phyloP scores from a whole-genome alignment of 2,797 vertebrate genomes.

The Gastrophryne carolinensis region DNA sequence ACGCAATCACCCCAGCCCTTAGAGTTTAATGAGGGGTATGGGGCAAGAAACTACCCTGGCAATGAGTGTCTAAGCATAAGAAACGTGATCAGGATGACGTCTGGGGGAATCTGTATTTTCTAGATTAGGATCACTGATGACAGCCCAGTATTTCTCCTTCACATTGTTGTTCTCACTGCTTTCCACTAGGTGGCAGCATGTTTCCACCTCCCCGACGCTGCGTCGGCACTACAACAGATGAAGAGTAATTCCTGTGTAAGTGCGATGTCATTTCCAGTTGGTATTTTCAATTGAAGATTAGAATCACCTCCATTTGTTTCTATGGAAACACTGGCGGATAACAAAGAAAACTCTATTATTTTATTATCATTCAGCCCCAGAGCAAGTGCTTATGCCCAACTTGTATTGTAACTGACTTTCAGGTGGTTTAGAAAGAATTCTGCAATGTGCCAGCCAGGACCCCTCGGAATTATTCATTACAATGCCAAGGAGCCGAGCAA shows the following conservation, averaged over 20 bases:
- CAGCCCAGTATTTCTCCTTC: too few relatives aligned
- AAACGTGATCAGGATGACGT: too few relatives aligned
- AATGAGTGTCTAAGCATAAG: too few relatives aligned
- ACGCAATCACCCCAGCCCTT: too few relatives aligned
- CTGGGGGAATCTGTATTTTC: too few relatives aligned
- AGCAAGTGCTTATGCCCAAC: conserved; percentile 17
- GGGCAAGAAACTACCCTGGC: too few relatives aligned
- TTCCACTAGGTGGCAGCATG: conserved; percentile 32
- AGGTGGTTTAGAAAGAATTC: background rate
- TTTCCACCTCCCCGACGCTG: background rate
- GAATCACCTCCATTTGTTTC: conserved; percentile 55
- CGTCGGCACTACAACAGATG: background rate
- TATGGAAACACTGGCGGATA: conserved; percentile 52
- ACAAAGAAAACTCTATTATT: conserved; percentile 48
- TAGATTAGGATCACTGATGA: too few relatives aligned
- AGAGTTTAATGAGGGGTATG: too few relatives aligned
- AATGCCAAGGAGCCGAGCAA: too few relatives aligned
- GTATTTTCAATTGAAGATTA: conserved; percentile 52
- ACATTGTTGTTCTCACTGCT: background rate
- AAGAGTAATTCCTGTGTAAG: conserved; percentile 15
- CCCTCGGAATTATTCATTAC: too few relatives aligned
- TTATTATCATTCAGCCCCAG: conserved; percentile 47
- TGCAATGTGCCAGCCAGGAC: background rate
- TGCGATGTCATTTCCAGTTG: conserved; percentile 18
- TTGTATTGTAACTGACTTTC: background rate